Evolutionary conservation across 2,797 vertebrate species (phyloP), one percentile per base, ranked within the genome.

Genomic region (Kryptolebias ocellatus): DNA sequence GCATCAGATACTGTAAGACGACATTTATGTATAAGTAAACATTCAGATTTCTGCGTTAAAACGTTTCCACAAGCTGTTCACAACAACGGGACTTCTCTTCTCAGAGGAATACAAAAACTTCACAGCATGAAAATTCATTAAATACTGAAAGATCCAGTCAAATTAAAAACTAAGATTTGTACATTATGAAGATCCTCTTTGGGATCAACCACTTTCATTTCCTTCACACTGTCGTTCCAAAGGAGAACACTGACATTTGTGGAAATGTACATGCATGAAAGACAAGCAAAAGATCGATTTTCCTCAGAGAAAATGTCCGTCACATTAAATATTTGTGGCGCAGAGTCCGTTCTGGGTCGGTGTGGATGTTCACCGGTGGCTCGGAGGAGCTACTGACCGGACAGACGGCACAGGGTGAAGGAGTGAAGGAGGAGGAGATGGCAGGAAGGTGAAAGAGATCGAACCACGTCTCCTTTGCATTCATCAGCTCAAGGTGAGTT

Each of bases 231-330:
- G 72, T 78, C 68, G 20, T 70, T 76, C 70, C 27, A 58, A 67
- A 68, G 50, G 72, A 55, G 74, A 64, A 60, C 45, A 6, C 54
- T 34, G 70, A 77, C 58, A 45, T 62, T 44, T 46, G 62, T 74
- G 68, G 52, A 70, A 70, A 83, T 83, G 85, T 84, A 89, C 91
- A 93, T 94, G 91, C 91, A 92, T 88, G 88, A 90, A 85, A 89
- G 86, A 90, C 89, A 65, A 88, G 90, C 88, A 88, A 85, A 78
- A 74, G 79, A 83, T 66, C 79, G 78, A 76, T 72, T 80, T 87
- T 86, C 77, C 78, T 86, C 76, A 73, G 58, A 78, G 78, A 70
- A 76, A 89, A 81, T 28, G 70, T 85, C 74, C 76, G 27, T 76
- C 70, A 60, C 61, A 53, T 66, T 57, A 74, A 74, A 56, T 55